Conservation (phyloP, 2,113 vertebrate species). For the Cercopithecus mona region DNA sequence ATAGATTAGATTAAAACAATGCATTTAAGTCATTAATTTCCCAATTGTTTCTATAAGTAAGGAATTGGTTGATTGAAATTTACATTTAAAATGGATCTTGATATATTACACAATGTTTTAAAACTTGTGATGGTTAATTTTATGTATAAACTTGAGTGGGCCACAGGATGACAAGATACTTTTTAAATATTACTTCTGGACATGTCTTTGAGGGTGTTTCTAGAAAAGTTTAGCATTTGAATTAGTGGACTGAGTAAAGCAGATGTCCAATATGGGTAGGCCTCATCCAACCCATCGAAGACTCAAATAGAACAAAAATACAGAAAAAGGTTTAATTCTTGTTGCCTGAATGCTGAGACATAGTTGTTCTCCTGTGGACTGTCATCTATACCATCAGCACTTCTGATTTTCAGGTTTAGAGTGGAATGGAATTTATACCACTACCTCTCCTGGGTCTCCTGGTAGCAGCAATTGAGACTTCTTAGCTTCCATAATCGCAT, state of each 20-base stretch:
- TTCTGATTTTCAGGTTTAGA: neutral
- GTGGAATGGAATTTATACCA: neutral
- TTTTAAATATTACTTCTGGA: neutral
- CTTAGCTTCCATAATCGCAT: neutral
- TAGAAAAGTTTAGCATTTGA: neutral
- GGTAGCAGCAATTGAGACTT: neutral
- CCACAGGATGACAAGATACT: neutral
- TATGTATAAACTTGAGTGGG: neutral
- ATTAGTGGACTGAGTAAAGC: neutral
- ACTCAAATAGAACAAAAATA: neutral
- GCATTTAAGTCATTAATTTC: neutral
- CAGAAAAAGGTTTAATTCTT: neutral
- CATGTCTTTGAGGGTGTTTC: neutral
- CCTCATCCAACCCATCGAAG: neutral
- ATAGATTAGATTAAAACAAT: neutral
- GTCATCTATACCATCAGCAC: accelerated
- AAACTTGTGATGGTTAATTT: neutral
- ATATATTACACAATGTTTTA: neutral
- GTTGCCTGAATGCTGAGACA: neutral
- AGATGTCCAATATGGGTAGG: neutral
- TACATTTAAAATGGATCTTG: neutral
- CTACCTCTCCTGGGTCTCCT: neutral
- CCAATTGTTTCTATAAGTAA: neutral
- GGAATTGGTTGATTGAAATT: neutral
- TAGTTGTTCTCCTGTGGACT: neutral